A percentile compares a stretch with the other conserved stretches of the same genome.
These are phyloP conservation scores for Poecilobothrus nobilitatus DNA, from an alignment of 2,888 invertebrate species.

Conservation along the genomic window DNA sequence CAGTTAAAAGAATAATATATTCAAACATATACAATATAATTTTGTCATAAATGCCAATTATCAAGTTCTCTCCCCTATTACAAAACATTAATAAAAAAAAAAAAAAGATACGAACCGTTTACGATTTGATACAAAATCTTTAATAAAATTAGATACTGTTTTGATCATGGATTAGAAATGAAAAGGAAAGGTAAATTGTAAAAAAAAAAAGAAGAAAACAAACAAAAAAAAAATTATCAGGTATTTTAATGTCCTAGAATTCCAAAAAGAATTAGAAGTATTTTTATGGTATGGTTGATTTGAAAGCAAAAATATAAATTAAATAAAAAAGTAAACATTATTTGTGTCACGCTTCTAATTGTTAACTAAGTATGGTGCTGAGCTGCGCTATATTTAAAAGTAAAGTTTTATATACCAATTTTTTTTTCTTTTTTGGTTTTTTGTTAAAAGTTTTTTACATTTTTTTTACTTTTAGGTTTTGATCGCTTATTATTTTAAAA, in stretches of 20 bases:
- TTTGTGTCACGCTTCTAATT: neutral
- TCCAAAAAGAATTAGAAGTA: neutral
- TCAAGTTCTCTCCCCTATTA: too few species aligned
- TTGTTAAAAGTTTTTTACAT: too few species aligned
- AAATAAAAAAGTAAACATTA: neutral
- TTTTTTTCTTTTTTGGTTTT: too few species aligned
- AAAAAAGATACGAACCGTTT: too few species aligned
- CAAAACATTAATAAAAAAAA: too few species aligned
- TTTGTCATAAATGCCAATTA: too few species aligned
- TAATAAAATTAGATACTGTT: neutral
- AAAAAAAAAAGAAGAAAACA: neutral
- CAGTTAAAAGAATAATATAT: too few species aligned
- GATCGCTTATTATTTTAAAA: too few species aligned
- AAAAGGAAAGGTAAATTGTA: too few species aligned
- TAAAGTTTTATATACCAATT: neutral
- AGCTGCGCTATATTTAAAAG: neutral
- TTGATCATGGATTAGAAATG: neutral
- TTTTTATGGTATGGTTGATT: neutral
- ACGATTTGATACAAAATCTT: neutral
- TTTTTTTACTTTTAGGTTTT: too few species aligned
- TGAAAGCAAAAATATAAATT: too few species aligned
- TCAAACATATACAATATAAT: too few species aligned
- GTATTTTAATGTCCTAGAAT: constrained; percentile 1
- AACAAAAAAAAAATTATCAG: neutral
- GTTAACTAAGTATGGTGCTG: neutral